Conservation (phyloP, 2,113 vertebrate genomes). For the Gallinago paraguaiae region DNA sequence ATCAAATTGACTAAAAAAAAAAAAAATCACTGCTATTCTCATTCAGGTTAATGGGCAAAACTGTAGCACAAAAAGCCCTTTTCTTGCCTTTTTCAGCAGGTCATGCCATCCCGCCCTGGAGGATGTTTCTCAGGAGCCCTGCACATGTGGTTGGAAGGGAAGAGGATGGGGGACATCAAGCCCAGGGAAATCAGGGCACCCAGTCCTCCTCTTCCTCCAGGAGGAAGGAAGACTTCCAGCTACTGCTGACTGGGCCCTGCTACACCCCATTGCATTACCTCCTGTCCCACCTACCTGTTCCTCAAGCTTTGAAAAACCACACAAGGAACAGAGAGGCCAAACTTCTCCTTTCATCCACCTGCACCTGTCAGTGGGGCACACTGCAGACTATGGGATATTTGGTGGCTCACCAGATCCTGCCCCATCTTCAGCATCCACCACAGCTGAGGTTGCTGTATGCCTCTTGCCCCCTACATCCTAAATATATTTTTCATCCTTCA, state of each 20-base stretch:
- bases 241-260: neutral
- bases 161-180: neutral
- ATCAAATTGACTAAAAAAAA: neutral
- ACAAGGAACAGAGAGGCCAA: neutral
- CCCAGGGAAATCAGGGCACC: neutral
- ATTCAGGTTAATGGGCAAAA: neutral
- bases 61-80: neutral
- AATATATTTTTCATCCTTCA: neutral
- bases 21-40: neutral
- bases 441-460: neutral
- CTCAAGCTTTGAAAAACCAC: neutral
- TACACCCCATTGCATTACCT: neutral
- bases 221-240: neutral
- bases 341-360: neutral
- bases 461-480: neutral
- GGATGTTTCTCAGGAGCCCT: neutral
- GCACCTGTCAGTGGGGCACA: neutral
- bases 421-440: neutral
- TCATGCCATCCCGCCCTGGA: neutral
- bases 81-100: neutral
- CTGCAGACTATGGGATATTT: accelerated
- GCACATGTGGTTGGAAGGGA: accelerated
- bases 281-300: neutral
- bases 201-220: neutral
- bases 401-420: neutral